A percentile compares a stretch with the other conserved stretches of the same genome.
These are phyloP conservation scores for Rhodeus uyekii DNA, from an alignment of 2,797 vertebrate species.

Conservation along the genomic window DNA sequence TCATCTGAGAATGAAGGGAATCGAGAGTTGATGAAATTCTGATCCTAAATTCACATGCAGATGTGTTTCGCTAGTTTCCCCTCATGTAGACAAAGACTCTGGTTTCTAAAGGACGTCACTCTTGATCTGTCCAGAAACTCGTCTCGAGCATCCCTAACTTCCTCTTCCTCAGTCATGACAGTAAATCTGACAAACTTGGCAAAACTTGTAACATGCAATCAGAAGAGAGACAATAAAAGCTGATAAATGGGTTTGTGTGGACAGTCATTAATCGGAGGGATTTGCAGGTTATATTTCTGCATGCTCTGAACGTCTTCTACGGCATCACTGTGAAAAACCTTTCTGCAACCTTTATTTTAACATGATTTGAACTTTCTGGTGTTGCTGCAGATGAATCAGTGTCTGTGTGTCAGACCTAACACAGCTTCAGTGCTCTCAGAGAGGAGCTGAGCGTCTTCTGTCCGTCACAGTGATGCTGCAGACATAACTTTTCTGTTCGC, in stretches of 20 bases:
- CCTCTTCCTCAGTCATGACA: no score
- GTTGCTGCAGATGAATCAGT: no score
- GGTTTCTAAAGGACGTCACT: neutral
- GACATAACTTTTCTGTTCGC: neutral
- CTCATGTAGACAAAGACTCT: neutral
- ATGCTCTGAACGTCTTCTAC: neutral
- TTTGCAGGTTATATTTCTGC: neutral
- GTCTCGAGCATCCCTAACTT: no score
- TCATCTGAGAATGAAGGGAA: neutral
- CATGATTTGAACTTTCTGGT: no score
- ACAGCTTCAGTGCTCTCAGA: no score
- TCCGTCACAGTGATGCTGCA: neutral
- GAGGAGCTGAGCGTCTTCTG: neutral
- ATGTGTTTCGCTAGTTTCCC: neutral
- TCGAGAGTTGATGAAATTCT: neutral
- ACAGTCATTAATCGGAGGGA: neutral
- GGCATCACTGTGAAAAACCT: no score
- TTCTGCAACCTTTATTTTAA: no score
- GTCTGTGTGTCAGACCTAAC: no score
- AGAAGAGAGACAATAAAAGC: neutral
- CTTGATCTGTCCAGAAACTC: neutral
- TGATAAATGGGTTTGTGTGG: neutral
- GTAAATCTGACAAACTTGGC: neutral
- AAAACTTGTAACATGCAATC: neutral
- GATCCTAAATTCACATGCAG: constrained; percentile 1